Conservation (phyloP, 2,888 invertebrate genomes). For the Eumacrocentrus americanus region DNA sequence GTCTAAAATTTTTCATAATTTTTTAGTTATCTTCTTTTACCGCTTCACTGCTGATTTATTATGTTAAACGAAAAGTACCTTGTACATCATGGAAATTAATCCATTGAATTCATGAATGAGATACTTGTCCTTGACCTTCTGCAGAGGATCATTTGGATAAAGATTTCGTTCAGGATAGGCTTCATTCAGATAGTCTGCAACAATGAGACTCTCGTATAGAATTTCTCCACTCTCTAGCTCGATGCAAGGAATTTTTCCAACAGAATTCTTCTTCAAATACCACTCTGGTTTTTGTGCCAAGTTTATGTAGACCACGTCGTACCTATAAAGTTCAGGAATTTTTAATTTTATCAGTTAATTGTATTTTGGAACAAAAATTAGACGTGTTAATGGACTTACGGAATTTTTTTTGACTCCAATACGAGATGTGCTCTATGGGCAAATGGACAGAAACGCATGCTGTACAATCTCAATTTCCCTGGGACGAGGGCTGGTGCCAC, state of each 20-base stretch:
- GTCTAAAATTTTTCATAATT: slow-evolving; percentile 21
- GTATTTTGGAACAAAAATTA: no score
- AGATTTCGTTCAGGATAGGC: slow-evolving; percentile 72
- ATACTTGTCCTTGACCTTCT: slow-evolving; percentile 75
- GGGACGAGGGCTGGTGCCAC: slow-evolving; percentile 66
- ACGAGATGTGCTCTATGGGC: slow-evolving; percentile 79
- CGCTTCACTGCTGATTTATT: no score
- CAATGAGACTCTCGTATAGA: slow-evolving; percentile 81
- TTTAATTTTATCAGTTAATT: no score
- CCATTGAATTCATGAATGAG: slow-evolving; percentile 71
- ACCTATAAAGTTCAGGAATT: slow-evolving; percentile 59
- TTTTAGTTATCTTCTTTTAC: background rate
- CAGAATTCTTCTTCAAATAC: slow-evolving; percentile 71
- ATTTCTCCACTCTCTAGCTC: slow-evolving; percentile 73
- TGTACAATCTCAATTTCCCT: slow-evolving; percentile 76
- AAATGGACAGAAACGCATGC: slow-evolving; percentile 86
- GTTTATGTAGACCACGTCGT: slow-evolving; percentile 78
- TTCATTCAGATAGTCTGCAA: slow-evolving; percentile 82
- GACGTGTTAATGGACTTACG: no score
- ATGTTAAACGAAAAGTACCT: no score
- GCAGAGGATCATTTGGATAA: slow-evolving; percentile 71
- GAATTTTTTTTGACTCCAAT: slow-evolving; percentile 78
- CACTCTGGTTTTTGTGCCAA: slow-evolving; percentile 82
- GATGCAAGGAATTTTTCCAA: slow-evolving; percentile 77
- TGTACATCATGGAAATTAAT: slow-evolving; percentile 53